Evolutionary conservation across 2,888 invertebrate species (phyloP), one percentile per base, ranked within the genome.

Genomic region (Lobophora halterata): DNA sequence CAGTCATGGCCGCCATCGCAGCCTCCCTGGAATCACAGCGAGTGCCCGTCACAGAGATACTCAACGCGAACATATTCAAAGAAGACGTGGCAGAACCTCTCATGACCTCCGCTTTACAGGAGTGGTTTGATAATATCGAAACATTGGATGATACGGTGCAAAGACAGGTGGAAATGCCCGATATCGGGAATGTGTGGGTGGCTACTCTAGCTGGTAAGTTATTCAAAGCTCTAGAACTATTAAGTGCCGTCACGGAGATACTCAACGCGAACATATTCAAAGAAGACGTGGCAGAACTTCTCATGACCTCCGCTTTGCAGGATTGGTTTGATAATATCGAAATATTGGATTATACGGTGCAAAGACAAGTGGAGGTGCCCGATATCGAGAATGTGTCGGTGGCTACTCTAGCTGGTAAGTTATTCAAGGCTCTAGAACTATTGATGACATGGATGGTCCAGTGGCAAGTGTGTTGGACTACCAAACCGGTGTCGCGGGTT

Each of bases 381-480:
- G 75, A 77, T 50, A 79, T 91, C 8, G 89, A 90, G 49, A 92
- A 91, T 54, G 63, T 89, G 25, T 91, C 90, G 89, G 88, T 90
- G 5, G 88, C 92, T 5, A 91, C 92, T 2, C 60, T 91, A 12
- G 88, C 90, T 56, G 91, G 91, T 89, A 68, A 47, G 46, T 23
- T 8, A n/a, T n/a, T n/a, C n/a, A n/a, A n/a, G n/a, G n/a, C n/a
- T n/a, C n/a, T n/a, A n/a, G n/a, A n/a, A n/a, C n/a, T n/a, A n/a
- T n/a, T n/a, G n/a, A n/a, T n/a, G n/a, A n/a, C n/a, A n/a, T n/a
- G n/a, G n/a, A n/a, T n/a, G n/a, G n/a, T n/a, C n/a, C n/a, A n/a
- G n/a, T n/a, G n/a, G n/a, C n/a, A n/a, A n/a, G n/a, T n/a, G n/a
- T n/a, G n/a, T n/a, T n/a, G n/a, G n/a, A n/a, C n/a, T n/a, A n/a